phyloP scores from a whole-genome alignment of 2,888 invertebrate species.

The Drosophila leonis region DNA sequence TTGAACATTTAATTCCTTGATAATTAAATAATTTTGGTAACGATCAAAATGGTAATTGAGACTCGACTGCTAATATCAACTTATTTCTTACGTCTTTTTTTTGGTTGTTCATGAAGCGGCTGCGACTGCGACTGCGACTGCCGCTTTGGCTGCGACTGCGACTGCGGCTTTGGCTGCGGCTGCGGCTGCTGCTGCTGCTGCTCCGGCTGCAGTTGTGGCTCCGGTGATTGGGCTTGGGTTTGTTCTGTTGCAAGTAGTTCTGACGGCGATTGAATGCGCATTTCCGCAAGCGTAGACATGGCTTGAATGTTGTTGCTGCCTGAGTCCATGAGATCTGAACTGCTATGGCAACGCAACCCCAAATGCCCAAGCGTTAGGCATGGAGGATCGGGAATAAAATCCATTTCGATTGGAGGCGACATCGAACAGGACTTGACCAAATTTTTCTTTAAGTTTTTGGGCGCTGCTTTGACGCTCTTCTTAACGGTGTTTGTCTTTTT shows the following conservation, averaged over 20 bases:
- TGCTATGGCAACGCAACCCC: neutral
- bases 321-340: neutral
- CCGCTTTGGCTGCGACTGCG: neutral
- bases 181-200: too few relatives aligned
- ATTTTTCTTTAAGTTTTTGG: neutral
- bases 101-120: neutral
- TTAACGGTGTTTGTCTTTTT: neutral
- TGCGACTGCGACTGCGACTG: too few relatives aligned
- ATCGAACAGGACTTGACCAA: neutral
- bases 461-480: fast-evolving
- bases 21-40: neutral
- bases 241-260: neutral
- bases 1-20: neutral
- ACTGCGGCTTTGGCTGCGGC: too few relatives aligned
- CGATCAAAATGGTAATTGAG: neutral
- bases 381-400: neutral
- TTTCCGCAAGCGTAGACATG: too few relatives aligned
- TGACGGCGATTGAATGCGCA: neutral
- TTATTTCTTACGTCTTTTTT: neutral
- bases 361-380: neutral
- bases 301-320: too few relatives aligned
- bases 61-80: too few relatives aligned
- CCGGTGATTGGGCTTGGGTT: too few relatives aligned
- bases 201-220: neutral
- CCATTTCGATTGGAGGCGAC: neutral